Base-by-base conservation (phyloP, 1,140 invertebrate species). In the Olivierus martensii region DNA sequence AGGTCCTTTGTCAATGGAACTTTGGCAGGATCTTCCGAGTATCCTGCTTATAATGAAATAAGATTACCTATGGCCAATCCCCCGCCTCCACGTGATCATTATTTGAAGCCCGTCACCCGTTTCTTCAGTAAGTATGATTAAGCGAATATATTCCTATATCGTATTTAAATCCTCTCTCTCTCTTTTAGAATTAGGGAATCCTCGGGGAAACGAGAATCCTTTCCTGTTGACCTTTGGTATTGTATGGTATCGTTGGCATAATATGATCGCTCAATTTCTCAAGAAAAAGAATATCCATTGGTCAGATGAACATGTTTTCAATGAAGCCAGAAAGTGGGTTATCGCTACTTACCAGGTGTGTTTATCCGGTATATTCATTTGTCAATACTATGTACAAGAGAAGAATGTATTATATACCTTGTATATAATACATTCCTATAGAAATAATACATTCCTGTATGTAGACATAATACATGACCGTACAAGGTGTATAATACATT, bases 231-330 rank as follows among this genome's bases (percentile, higher is more conserved):
- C 71, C 5, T 73, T 79, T 51, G 73, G 73, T 15, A 63, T 80
- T 12, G 52, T 81, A 38, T 78, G 78, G 68, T 79, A 76, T 60
- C 70, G 77, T 2, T 80, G 75, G 74, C 79, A 81, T 60, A 81
- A 81, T 63, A 57, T 63, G 22, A 36, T 79, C 15, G 78, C 77
- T 1, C 57, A 61, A 9, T 60, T 61, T 36, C 59, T 80, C 4
- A 56, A 61, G 3, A 10, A 51, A 2, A 56, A 62, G n/a, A 59
- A 74, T 56, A 53, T 60, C 15, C 18, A 65, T 3, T 75, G 75
- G 72, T 62, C 63, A n/a, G 68, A 67, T 39, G 74, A 78, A 35
- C 65, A 69, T 51, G 65, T 79, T 46, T 81, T 77, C 60, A 72
- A 77, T 49, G 74, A 76, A 61, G 72, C 79, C 1, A 64, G 78